Conservation (phyloP, 2,888 invertebrate genomes). For the Dasysyrphus tricinctus region DNA sequence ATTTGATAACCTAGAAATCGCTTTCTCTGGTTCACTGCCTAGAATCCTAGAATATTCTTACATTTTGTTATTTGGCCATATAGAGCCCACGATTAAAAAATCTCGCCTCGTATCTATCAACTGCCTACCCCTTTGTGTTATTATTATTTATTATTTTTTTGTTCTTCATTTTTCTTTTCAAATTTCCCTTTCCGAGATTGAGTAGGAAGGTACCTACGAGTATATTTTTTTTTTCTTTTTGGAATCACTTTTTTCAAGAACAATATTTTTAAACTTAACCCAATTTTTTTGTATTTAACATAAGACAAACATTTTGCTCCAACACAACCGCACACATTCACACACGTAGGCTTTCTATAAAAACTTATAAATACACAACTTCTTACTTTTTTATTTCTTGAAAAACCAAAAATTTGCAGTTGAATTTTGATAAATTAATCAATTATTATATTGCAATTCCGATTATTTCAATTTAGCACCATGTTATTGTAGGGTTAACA, state of each 20-base stretch:
- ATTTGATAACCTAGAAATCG: neutral
- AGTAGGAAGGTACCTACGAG: neutral
- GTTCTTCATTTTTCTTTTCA: neutral
- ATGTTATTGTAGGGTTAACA: neutral
- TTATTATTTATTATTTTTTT: neutral
- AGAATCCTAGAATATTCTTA: neutral
- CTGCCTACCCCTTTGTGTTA: neutral
- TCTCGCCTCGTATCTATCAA: neutral
- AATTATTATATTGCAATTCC: neutral
- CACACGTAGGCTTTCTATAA: neutral
- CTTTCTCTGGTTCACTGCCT: neutral
- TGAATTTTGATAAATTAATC: neutral
- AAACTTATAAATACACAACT: conserved; percentile 16
- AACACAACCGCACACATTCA: neutral
- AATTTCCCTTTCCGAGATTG: neutral
- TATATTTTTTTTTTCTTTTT: neutral
- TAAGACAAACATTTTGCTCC: neutral
- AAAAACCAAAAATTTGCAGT: neutral
- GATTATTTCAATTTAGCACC: neutral
- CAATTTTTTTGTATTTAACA: conserved; percentile 10
- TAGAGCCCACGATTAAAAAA: neutral
- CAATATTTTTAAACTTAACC: conserved; percentile 28
- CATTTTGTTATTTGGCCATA: neutral
- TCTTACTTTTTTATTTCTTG: neutral
- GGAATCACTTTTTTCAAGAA: conserved; percentile 1